Percentiles rank a stretch among this genome's conserved stretches.
phyloP scores from a whole-genome alignment of 2,797 vertebrate species.

The Phataginus tetradactyla region DNA sequence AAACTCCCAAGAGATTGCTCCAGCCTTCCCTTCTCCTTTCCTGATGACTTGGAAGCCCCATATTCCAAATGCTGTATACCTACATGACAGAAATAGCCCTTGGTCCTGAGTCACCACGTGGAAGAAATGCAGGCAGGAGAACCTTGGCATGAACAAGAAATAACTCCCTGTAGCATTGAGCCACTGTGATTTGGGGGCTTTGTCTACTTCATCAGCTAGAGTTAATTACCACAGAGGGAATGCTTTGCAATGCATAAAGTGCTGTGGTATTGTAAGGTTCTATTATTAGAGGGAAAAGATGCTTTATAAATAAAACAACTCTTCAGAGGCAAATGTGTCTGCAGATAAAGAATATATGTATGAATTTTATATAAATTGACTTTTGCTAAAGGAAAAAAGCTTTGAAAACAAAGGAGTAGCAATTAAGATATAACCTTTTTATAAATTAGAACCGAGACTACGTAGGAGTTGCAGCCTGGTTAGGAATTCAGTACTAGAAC shows the following conservation, averaged over 20 bases:
- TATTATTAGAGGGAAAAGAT: background rate
- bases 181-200: background rate
- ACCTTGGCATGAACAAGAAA: background rate
- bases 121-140: background rate
- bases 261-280: background rate
- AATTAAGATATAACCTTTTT: background rate
- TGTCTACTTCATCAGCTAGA: background rate
- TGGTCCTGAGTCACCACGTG: background rate
- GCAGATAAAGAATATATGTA: background rate
- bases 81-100: background rate
- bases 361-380: background rate
- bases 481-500: background rate
- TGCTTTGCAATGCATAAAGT: background rate
- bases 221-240: background rate
- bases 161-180: background rate
- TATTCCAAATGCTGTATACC: background rate
- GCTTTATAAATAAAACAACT: background rate
- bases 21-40: background rate
- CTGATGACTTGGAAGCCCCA: background rate
- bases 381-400: background rate
- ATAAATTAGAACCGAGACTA: background rate
- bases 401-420: conserved; percentile 28
- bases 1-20: background rate
- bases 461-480: background rate
- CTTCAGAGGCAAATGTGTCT: background rate